A percentile compares a stretch with the other conserved stretches of the same genome.
phyloP scores from a whole-genome alignment of 2,113 vertebrate genomes.

The Condylura cristata region DNA sequence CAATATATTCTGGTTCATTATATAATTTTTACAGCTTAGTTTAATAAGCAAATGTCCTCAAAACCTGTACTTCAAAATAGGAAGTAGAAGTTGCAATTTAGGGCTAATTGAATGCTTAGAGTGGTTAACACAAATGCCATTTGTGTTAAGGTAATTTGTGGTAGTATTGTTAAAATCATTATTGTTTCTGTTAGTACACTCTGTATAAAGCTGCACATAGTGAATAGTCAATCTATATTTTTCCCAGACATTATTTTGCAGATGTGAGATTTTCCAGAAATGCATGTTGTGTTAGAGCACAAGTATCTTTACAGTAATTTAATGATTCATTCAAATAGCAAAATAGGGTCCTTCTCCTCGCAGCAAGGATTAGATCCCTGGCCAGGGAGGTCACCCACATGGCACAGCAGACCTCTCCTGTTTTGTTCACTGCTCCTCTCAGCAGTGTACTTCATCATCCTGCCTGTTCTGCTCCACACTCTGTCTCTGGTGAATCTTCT shows the following conservation, averaged over 20 bases:
- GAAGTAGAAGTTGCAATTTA: neutral
- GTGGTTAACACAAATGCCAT: neutral
- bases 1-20: neutral
- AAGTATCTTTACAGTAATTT: neutral
- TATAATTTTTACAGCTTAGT: constrained; percentile 10
- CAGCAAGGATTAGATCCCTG: too few species aligned
- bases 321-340: constrained; percentile 7
- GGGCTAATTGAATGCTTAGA: neutral
- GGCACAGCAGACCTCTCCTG: too few species aligned
- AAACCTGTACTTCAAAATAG: constrained; percentile 18
- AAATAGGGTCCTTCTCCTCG: too few species aligned
- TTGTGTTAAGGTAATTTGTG: neutral
- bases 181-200: neutral
- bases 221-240: neutral
- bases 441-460: too few species aligned
- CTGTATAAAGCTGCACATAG: neutral
- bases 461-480: too few species aligned
- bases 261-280: neutral
- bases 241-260: neutral
- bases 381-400: too few species aligned
- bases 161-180: neutral
- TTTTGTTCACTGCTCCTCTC: too few species aligned
- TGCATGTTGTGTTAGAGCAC: neutral
- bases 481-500: too few species aligned
- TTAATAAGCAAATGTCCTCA: constrained; percentile 21